Conservation (phyloP, 2,797 vertebrate species). For the Phataginus tetradactyla region DNA sequence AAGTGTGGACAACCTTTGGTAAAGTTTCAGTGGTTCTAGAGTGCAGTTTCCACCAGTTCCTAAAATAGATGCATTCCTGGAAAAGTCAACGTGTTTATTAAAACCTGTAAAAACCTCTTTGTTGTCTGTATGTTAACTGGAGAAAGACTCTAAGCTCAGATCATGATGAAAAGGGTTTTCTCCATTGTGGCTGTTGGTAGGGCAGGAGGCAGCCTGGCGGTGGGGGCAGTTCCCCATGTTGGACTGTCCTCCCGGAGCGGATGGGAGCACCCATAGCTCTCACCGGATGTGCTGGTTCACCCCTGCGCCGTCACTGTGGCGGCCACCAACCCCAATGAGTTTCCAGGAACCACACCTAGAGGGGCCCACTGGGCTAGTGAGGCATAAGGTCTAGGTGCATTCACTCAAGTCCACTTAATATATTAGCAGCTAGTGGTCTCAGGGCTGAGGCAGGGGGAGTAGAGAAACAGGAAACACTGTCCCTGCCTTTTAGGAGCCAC, state of each 20-base stretch:
- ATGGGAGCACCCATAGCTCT: not conserved
- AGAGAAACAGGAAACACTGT: not conserved
- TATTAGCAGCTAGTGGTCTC: not conserved
- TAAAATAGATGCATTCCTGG: rapidly evolving
- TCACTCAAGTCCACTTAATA: not conserved
- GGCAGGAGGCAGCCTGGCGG: rapidly evolving
- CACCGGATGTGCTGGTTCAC: not conserved
- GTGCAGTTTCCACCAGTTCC: rapidly evolving
- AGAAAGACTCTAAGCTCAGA: not conserved
- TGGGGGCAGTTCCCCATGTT: not conserved
- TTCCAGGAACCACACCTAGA: not conserved
- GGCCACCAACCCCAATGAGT: rapidly evolving
- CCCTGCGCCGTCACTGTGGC: rapidly evolving
- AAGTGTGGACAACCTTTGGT: no score
- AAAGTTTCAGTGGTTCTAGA: not conserved
- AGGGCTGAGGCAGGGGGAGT: rapidly evolving
- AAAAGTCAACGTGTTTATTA: not conserved
- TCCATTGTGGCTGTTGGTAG: rapidly evolving
- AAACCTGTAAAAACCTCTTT: not conserved
- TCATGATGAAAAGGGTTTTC: rapidly evolving
- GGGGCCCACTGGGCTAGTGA: not conserved
- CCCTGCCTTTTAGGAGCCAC: not conserved
- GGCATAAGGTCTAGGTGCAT: rapidly evolving
- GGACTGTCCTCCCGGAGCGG: no score
- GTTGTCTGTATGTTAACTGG: not conserved